A percentile compares a stretch with the other conserved stretches of the same genome.
These are phyloP conservation scores for Metellina segmentata DNA, from an alignment of 2,888 invertebrate species.

Conservation along the genomic window DNA sequence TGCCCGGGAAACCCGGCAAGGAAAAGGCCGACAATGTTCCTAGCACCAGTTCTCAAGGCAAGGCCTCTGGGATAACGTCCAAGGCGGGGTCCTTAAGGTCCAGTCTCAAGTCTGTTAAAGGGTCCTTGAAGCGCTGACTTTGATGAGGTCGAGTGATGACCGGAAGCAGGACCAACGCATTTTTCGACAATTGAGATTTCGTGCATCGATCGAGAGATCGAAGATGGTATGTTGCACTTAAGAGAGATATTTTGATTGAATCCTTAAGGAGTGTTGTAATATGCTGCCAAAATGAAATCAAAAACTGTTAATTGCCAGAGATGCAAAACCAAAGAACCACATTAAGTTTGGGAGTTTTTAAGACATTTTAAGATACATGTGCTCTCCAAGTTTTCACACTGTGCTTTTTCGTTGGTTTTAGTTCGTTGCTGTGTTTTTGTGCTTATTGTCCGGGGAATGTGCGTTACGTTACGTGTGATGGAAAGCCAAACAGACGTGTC, in stretches of 20 bases:
- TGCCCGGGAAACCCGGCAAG: constrained; percentile 79
- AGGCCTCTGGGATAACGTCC: constrained; percentile 35
- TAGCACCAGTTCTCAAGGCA: constrained; percentile 41
- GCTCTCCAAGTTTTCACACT: not conserved
- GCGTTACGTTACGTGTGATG: not conserved
- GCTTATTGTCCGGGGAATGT: not conserved
- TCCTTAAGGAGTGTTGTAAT: not conserved
- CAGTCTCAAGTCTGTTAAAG: constrained; percentile 66
- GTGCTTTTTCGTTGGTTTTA: not conserved
- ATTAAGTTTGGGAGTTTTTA: not conserved
- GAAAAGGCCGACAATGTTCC: constrained; percentile 21
- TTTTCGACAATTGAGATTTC: not conserved
- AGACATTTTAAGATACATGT: not conserved
- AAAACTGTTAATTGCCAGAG: not conserved
- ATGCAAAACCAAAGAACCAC: not conserved
- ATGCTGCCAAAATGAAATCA: not conserved
- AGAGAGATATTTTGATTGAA: not conserved
- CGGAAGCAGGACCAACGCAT: not conserved
- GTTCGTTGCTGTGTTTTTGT: not conserved
- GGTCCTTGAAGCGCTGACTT: constrained; percentile 65
- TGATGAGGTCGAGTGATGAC: not conserved
- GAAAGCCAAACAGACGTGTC: not conserved
- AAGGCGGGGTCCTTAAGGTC: constrained; percentile 63
- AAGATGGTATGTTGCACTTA: not conserved
- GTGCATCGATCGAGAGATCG: not conserved